These are phyloP conservation scores for Neomorphus geoffroyi DNA, from an alignment of 2,797 vertebrate species.

Conservation along the genomic window DNA sequence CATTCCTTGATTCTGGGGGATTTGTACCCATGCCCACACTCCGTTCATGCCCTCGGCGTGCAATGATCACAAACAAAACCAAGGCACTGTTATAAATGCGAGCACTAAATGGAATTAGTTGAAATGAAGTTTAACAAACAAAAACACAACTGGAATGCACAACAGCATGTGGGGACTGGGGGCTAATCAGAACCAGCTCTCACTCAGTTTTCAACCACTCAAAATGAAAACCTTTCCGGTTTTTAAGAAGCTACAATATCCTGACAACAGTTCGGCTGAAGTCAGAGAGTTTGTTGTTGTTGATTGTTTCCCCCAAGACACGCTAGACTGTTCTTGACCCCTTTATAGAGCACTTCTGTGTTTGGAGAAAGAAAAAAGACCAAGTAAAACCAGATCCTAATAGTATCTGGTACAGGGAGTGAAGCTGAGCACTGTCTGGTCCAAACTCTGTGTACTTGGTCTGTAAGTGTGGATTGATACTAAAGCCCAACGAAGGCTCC, in stretches of 20 bases:
- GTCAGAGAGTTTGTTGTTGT: not conserved
- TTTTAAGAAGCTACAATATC: not conserved
- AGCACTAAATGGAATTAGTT: not conserved
- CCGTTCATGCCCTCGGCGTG: not conserved
- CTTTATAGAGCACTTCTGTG: not conserved
- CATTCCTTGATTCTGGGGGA: not conserved
- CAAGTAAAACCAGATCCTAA: not conserved
- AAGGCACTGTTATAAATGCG: not conserved
- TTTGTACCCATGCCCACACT: not conserved
- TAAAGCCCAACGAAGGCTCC: rapidly evolving
- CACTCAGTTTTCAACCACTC: constrained; percentile 40
- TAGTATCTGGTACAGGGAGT: not conserved
- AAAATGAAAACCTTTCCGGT: not conserved
- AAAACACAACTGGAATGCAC: not conserved
- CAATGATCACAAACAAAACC: not conserved
- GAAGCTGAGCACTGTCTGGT: not conserved
- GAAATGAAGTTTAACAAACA: constrained; percentile 26
- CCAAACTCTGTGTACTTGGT: rapidly evolving
- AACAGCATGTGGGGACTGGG: not conserved
- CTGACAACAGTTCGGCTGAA: not conserved
- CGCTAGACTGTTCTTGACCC: not conserved
- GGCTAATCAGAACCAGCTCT: constrained; percentile 57
- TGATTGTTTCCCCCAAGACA: not conserved
- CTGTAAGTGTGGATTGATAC: not conserved
- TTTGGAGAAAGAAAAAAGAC: not conserved